A percentile compares a stretch with the other conserved stretches of the same genome.
Conservation (phyloP, 2,888 invertebrate species). For the Idaea aversata region DNA sequence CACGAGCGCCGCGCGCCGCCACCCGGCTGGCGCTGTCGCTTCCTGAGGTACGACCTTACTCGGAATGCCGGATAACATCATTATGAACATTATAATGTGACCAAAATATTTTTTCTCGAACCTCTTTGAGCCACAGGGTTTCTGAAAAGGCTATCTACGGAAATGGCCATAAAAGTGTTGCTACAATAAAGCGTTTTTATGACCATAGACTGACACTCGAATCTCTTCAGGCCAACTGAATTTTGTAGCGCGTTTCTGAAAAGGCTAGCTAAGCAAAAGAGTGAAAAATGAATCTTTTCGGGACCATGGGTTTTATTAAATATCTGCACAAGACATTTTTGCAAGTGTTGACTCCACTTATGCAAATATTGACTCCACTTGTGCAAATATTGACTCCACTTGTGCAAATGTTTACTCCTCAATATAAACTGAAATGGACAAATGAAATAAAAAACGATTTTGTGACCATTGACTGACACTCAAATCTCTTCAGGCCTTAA, state of each 20-base stretch:
- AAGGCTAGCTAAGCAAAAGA: neutral
- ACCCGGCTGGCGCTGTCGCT: conserved; percentile 81
- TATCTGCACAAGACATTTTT: too few relatives aligned
- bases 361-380: too few relatives aligned
- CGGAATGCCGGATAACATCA: conserved; percentile 5
- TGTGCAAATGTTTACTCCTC: too few relatives aligned
- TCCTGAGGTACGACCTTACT: conserved; percentile 81
- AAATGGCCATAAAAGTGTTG: neutral
- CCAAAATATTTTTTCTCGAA: neutral
- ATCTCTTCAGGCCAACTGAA: neutral
- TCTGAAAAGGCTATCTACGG: too few relatives aligned
- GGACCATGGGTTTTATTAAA: too few relatives aligned
- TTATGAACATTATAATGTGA: neutral
- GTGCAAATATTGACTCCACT: too few relatives aligned
- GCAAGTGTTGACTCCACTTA: too few relatives aligned
- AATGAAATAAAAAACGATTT: neutral
- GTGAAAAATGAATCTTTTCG: neutral
- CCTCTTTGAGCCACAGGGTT: too few relatives aligned
- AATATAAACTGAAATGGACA: too few relatives aligned
- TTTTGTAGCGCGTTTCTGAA: neutral
- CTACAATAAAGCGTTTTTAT: neutral
- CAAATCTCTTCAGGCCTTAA: neutral
- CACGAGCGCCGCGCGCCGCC: conserved; percentile 82
- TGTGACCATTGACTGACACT: neutral
- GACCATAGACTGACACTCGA: neutral